Conservation (phyloP, 53 echinoderm and acorn worm genomes). For the Patiria pectinifera region DNA sequence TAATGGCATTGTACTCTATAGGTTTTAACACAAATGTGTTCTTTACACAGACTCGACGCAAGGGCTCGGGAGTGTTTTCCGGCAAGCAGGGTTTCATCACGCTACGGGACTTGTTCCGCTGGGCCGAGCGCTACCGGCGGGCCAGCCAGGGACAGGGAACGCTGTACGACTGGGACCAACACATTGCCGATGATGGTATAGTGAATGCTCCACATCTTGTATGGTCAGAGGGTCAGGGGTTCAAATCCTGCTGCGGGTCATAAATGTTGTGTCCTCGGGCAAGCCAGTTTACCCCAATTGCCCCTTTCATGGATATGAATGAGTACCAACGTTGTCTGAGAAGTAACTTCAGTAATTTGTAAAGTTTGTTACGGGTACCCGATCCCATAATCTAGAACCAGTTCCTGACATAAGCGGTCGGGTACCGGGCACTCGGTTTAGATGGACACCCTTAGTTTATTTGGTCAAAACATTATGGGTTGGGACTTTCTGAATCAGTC, state of each 20-base stretch:
- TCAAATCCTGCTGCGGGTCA: too few relatives aligned
- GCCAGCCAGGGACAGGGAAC: conserved; percentile 72
- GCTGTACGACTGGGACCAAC: conserved; percentile 96
- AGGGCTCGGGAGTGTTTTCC: conserved; percentile 96
- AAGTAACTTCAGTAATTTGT: too few relatives aligned
- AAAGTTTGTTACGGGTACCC: too few relatives aligned
- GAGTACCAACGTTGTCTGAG: too few relatives aligned
- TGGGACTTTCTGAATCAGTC: neutral
- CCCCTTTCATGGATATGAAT: too few relatives aligned
- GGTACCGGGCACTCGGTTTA: too few relatives aligned
- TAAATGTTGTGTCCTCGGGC: too few relatives aligned
- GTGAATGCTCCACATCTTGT: neutral
- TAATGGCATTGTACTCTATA: neutral
- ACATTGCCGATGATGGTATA: conserved; percentile 94
- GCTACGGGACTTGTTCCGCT: conserved; percentile 89
- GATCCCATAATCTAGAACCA: too few relatives aligned
- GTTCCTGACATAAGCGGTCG: too few relatives aligned
- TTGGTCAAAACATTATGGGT: too few relatives aligned
- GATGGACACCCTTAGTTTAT: too few relatives aligned
- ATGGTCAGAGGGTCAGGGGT: neutral
- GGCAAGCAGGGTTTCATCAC: conserved; percentile 98
- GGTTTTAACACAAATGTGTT: neutral
- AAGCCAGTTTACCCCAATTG: too few relatives aligned
- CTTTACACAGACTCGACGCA: conserved; percentile 76
- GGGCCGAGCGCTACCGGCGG: conserved; percentile 93